phyloP scores from a whole-genome alignment of 64 coral and sea anemone species.

The Porites australiensis region DNA sequence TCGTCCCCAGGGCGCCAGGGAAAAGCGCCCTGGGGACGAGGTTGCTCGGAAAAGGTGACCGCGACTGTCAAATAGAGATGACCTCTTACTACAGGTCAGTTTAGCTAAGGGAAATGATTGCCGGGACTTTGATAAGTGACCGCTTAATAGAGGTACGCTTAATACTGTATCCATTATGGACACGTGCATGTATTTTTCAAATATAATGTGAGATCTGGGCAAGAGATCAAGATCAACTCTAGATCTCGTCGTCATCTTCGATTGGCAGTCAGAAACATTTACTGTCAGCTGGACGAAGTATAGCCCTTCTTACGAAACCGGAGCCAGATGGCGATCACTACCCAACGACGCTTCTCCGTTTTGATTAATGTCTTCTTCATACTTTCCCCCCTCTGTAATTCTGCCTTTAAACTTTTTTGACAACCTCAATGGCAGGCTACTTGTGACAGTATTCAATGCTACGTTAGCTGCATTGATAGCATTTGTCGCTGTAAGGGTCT shows the following conservation, averaged over 20 bases:
- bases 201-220: too few species aligned
- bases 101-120: too few species aligned
- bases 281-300: background rate
- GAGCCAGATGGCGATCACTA: background rate
- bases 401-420: background rate
- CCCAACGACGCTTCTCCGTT: background rate
- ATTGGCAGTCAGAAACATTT: background rate
- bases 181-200: too few species aligned
- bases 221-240: too few species aligned
- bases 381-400: background rate
- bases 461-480: conserved; percentile 22
- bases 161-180: too few species aligned
- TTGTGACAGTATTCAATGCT: conserved; percentile 29
- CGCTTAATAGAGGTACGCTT: too few species aligned
- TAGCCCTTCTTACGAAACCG: background rate
- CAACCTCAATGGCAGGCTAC: conserved; percentile 19
- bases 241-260: background rate
- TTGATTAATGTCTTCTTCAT: background rate
- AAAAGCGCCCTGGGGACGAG: too few species aligned
- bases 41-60: too few species aligned
- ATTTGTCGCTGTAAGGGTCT: background rate
- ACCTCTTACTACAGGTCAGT: too few species aligned
- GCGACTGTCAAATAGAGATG: too few species aligned
- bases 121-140: too few species aligned
- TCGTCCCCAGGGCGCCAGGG: too few species aligned